These are phyloP conservation scores for Drosophila yooni DNA, from an alignment of 2,888 invertebrate species.

Conservation along the genomic window DNA sequence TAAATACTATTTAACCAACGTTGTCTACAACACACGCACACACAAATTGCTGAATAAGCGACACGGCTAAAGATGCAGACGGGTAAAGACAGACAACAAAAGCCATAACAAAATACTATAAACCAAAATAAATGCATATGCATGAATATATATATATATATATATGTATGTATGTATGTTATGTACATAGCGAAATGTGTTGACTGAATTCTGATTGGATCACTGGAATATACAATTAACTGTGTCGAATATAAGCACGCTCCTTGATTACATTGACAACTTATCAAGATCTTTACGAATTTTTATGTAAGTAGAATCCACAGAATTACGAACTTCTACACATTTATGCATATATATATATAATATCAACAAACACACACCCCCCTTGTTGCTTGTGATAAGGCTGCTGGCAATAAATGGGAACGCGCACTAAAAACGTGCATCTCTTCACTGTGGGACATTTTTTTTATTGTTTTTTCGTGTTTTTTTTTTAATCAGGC, in stretches of 20 bases:
- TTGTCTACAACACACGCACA: not conserved
- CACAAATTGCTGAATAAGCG: constrained; percentile 15
- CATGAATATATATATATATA: constrained; percentile 23
- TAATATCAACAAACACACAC: constrained; percentile 47
- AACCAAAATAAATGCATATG: constrained; percentile 73
- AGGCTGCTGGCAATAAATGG: constrained; percentile 26
- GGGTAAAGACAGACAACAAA: constrained; percentile 60
- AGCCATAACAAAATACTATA: constrained; percentile 72
- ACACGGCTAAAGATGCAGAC: constrained; percentile 52
- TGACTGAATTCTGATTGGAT: constrained; percentile 56
- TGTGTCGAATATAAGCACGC: constrained; percentile 11
- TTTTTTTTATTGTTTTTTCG: not conserved
- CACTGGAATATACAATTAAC: constrained; percentile 39
- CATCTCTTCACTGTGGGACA: constrained; percentile 38
- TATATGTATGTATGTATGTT: constrained; percentile 32
- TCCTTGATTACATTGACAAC: constrained; percentile 36
- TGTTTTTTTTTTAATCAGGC: constrained; percentile 49
- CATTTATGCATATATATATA: not conserved
- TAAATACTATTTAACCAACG: constrained; percentile 8
- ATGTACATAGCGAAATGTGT: constrained; percentile 42
- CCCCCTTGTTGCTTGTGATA: constrained; percentile 44
- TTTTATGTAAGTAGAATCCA: constrained; percentile 68
- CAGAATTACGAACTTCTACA: not conserved
- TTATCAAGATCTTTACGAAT: constrained; percentile 47
- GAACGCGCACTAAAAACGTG: constrained; percentile 51